Percentiles rank a stretch among this genome's conserved stretches.
Evolutionary conservation across 2,888 invertebrate species (phyloP).

Genomic region (Marasmarcha lunaedactyla): DNA sequence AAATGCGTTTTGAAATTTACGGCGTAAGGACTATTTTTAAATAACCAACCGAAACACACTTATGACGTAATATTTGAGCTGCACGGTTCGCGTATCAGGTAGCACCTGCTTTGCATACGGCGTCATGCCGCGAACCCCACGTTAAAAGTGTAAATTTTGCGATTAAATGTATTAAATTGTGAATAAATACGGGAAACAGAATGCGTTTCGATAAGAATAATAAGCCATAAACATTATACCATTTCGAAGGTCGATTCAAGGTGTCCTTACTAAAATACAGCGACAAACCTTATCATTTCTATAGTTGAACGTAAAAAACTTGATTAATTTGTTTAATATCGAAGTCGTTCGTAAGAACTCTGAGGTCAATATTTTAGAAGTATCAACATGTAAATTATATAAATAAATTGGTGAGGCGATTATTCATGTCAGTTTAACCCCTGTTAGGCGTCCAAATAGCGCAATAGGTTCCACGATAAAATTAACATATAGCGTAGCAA

Average conservation of each 20-base stretch:
- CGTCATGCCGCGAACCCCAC: conserved; percentile 58
- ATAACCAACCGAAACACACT: conserved; percentile 12
- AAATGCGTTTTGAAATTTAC: no score
- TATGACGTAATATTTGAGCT: conserved; percentile 30
- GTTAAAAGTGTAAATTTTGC: conserved; percentile 62
- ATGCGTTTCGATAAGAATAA: conserved; percentile 43
- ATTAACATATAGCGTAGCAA: conserved; percentile 61
- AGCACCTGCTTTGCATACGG: conserved; percentile 70
- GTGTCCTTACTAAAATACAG: conserved; percentile 29
- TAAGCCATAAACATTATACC: conserved; percentile 32
- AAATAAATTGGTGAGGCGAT: conserved; percentile 12
- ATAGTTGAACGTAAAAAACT: not conserved
- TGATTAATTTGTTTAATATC: not conserved
- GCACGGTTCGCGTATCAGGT: conserved; percentile 52
- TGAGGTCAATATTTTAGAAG: not conserved
- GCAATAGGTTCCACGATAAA: conserved; percentile 58
- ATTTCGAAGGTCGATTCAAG: conserved; percentile 37
- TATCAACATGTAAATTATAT: not conserved
- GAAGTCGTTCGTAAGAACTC: not conserved
- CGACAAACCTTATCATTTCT: conserved; percentile 11
- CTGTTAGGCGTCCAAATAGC: conserved; percentile 38
- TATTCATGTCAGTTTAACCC: conserved; percentile 37
- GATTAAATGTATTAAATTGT: conserved; percentile 59
- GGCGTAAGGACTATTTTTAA: no score
- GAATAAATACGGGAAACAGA: conserved; percentile 44